Percentiles rank a stretch among this genome's conserved stretches.
Conservation (phyloP, 2,888 invertebrate species). For the Callyntrura sp. region DNA sequence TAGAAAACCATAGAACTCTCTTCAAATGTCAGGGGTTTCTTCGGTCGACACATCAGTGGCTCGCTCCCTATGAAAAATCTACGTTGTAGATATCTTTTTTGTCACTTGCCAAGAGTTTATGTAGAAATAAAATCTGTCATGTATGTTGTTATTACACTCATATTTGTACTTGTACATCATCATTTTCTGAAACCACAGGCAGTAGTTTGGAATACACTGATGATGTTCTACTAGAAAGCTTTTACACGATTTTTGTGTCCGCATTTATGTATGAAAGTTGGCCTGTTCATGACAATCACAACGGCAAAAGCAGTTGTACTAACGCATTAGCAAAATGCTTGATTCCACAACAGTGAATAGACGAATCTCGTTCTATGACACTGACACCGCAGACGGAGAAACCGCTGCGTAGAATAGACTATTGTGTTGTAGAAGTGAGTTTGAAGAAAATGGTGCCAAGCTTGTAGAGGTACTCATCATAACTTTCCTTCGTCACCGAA, state of each 20-base stretch:
- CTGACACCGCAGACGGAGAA: conserved; percentile 6
- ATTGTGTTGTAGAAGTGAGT: neutral
- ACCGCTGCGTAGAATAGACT: neutral
- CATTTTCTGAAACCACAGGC: neutral
- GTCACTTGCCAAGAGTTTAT: neutral
- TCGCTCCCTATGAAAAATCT: neutral
- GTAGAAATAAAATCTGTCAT: no score
- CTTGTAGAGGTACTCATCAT: neutral
- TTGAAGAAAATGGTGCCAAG: neutral
- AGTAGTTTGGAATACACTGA: no score
- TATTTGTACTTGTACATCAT: no score
- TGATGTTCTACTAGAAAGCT: neutral
- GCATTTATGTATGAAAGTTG: neutral
- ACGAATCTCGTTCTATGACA: neutral
- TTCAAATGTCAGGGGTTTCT: conserved; percentile 10
- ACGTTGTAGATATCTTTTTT: conserved; percentile 29
- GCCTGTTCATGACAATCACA: conserved; percentile 27
- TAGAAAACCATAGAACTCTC: conserved; percentile 63
- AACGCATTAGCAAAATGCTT: neutral
- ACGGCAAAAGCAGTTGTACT: conserved; percentile 12
- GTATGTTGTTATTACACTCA: no score
- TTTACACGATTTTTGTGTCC: neutral
- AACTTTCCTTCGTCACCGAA: neutral
- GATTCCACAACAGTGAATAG: conserved; percentile 5
- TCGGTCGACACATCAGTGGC: neutral